These are phyloP conservation scores for Coranthus polyacanthus DNA, from an alignment of 2,797 vertebrate genomes.

Conservation along the genomic window DNA sequence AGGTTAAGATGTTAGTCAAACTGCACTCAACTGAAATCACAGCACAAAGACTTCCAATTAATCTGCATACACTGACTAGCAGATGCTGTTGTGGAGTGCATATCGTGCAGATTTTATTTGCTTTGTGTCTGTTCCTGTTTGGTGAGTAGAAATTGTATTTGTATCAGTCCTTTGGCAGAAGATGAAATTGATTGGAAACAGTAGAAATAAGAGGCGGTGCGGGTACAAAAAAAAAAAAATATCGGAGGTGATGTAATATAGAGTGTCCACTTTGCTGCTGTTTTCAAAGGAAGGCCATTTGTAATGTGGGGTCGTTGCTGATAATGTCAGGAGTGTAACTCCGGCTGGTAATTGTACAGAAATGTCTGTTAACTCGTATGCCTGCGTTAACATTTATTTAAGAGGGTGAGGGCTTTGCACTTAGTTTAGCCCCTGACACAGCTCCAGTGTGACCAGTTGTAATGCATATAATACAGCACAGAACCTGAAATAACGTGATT, in stretches of 20 bases:
- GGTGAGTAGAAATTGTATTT: constrained; percentile 69
- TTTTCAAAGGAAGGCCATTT: constrained; percentile 66
- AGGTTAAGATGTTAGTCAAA: constrained; percentile 99
- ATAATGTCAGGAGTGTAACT: constrained; percentile 79
- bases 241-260: constrained; percentile 79
- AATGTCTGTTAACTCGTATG: constrained; percentile 71
- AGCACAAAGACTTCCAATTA: constrained; percentile 84
- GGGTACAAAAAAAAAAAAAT: constrained; percentile 36
- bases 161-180: constrained; percentile 69
- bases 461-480: constrained; percentile 36
- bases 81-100: constrained; percentile 69
- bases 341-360: constrained; percentile 74
- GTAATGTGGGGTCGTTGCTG: constrained; percentile 74
- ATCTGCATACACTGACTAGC: constrained; percentile 77
- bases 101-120: constrained; percentile 71
- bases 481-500: constrained; percentile 31
- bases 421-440: constrained; percentile 63
- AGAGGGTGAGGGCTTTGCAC: constrained; percentile 68
- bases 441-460: constrained; percentile 40
- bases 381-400: constrained; percentile 80
- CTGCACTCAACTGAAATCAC: constrained; percentile 93
- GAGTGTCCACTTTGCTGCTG: constrained; percentile 71
- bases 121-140: constrained; percentile 63
- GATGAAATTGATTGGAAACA: constrained; percentile 73
- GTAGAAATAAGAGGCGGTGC: constrained; percentile 43